Evolutionary conservation across 2,888 invertebrate genomes (phyloP).

Genomic region (Zaprionus lineosus): DNA sequence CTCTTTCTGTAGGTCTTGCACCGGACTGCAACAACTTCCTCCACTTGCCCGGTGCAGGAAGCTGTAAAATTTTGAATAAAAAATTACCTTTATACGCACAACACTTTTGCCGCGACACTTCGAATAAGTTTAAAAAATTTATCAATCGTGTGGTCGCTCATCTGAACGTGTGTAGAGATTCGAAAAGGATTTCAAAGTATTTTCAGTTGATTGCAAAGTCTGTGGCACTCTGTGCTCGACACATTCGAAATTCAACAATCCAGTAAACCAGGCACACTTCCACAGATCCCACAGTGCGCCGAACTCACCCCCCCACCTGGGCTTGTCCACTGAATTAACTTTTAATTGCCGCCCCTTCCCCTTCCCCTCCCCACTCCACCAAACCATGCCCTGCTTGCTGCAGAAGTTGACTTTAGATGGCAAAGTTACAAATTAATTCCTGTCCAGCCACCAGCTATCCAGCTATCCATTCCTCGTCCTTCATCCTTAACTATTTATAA

Average conservation of each 20-base stretch:
- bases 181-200: slow-evolving; percentile 23
- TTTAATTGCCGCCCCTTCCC: no score
- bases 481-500: no score
- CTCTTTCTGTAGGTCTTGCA: no score
- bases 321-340: no score
- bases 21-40: slow-evolving; percentile 29
- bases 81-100: slow-evolving; percentile 33
- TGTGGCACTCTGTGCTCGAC: slow-evolving; percentile 14
- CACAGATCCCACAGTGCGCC: no score
- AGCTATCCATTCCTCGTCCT: slow-evolving; percentile 10
- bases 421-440: slow-evolving; percentile 41
- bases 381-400: no score
- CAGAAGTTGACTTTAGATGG: background rate
- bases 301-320: no score
- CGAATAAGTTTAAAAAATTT: slow-evolving; percentile 32
- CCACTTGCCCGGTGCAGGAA: slow-evolving; percentile 1
- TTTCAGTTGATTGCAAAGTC: slow-evolving; percentile 32
- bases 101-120: slow-evolving; percentile 18
- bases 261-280: no score
- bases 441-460: slow-evolving; percentile 5
- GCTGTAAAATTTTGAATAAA: slow-evolving; percentile 13
- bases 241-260: no score
- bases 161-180: slow-evolving; percentile 28
- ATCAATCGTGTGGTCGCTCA: slow-evolving; percentile 24
- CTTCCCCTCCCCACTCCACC: no score